Evolutionary conservation across 2,888 invertebrate genomes (phyloP).

Genomic region (Tillus elongatus): DNA sequence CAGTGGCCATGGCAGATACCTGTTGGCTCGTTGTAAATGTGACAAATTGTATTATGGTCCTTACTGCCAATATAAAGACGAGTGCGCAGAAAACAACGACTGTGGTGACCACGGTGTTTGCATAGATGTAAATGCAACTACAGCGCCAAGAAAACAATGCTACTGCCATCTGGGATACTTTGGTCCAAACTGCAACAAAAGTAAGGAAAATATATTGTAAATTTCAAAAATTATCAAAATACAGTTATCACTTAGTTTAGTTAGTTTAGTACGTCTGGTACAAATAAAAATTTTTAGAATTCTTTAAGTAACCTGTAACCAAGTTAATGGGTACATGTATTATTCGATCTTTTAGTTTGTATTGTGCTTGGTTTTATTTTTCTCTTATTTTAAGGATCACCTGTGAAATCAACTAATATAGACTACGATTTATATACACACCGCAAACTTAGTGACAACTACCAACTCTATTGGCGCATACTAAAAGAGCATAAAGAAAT

Average conservation of each 20-base stretch:
- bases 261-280: too few species aligned
- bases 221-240: constrained; percentile 17
- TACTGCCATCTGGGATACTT: constrained; percentile 87
- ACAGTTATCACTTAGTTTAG: too few species aligned
- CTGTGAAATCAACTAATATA: constrained; percentile 62
- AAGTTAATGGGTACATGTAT: too few species aligned
- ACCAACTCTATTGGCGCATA: constrained; percentile 77
- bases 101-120: constrained; percentile 84
- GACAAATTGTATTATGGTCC: constrained; percentile 72
- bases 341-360: too few species aligned
- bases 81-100: constrained; percentile 75
- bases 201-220: too few species aligned
- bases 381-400: constrained; percentile 53
- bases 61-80: constrained; percentile 81
- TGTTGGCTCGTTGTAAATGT: constrained; percentile 70
- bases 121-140: constrained; percentile 68
- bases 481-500: constrained; percentile 75
- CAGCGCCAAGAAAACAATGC: constrained; percentile 74
- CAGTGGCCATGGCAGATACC: constrained; percentile 73
- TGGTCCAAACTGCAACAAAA: constrained; percentile 74
- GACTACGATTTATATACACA: constrained; percentile 63
- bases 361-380: too few species aligned
- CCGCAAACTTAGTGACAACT: constrained; percentile 62
- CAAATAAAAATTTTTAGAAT: too few species aligned
- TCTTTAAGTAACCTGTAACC: too few species aligned